Evolutionary conservation across 2,888 invertebrate genomes (phyloP).

Genomic region (Drosophila mercatorum): DNA sequence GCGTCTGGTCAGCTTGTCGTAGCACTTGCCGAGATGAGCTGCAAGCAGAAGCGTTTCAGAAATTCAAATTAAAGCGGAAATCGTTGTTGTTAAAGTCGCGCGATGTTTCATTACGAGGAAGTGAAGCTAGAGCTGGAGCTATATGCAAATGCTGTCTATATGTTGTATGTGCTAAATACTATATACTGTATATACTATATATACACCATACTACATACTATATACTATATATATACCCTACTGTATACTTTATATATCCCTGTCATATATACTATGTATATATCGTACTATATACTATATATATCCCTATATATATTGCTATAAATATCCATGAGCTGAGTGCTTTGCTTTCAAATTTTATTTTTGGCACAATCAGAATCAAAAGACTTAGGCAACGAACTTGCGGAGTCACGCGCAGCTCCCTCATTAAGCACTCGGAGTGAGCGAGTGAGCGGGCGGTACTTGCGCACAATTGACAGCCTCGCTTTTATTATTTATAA

Average conservation of each 20-base stretch:
- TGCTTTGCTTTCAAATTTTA: slow-evolving; percentile 32
- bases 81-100: slow-evolving; percentile 33
- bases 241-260: too few species aligned
- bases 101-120: slow-evolving; percentile 48
- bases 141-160: too few species aligned
- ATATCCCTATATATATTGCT: neutral
- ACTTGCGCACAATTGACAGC: slow-evolving; percentile 44
- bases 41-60: slow-evolving; percentile 27
- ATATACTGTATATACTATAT: slow-evolving; percentile 22
- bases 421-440: slow-evolving; percentile 14
- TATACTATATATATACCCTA: too few species aligned
- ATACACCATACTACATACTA: slow-evolving; percentile 30
- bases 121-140: slow-evolving; percentile 12
- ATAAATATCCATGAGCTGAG: slow-evolving; percentile 33
- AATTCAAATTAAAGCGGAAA: slow-evolving; percentile 62
- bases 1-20: slow-evolving; percentile 82
- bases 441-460: neutral
- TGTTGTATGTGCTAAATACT: slow-evolving; percentile 31
- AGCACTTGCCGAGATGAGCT: slow-evolving; percentile 84
- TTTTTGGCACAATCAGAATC: slow-evolving; percentile 20
- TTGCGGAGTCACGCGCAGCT: slow-evolving; percentile 56
- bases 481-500: slow-evolving; percentile 62
- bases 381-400: slow-evolving; percentile 68
- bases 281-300: neutral
- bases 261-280: neutral